A percentile compares a stretch with the other conserved stretches of the same genome.
phyloP scores from a whole-genome alignment of 2,888 invertebrate species.

The Blastobasis adustella region DNA sequence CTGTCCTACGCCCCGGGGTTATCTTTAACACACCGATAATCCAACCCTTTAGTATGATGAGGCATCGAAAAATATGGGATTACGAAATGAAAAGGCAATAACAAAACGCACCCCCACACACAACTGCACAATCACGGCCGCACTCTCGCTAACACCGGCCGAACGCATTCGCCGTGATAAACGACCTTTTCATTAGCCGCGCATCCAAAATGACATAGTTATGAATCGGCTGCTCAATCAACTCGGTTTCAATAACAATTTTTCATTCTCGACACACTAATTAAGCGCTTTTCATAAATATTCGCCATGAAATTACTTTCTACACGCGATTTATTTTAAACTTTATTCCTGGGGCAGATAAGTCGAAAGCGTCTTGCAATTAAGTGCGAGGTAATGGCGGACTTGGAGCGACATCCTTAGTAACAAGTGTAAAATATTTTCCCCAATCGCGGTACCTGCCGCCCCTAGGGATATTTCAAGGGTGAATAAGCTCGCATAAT shows the following conservation, averaged over 20 bases:
- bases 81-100: conserved; percentile 27
- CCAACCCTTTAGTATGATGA: too few relatives aligned
- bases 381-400: conserved; percentile 35
- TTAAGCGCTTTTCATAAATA: conserved; percentile 73
- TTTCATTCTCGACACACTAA: conserved; percentile 73
- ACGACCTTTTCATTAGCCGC: conserved; percentile 63
- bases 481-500: conserved; percentile 76
- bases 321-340: conserved; percentile 23
- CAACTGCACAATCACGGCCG: conserved; percentile 47
- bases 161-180: conserved; percentile 35
- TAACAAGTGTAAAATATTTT: conserved; percentile 76
- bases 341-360: conserved; percentile 28
- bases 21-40: too few relatives aligned
- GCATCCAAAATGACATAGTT: conserved; percentile 71
- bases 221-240: conserved; percentile 71
- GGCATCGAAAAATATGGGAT: too few relatives aligned
- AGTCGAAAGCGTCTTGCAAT: conserved; percentile 29
- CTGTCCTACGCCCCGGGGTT: too few relatives aligned
- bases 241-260: conserved; percentile 72
- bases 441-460: conserved; percentile 73
- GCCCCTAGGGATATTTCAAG: conserved; percentile 76
- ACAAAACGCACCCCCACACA: conserved; percentile 16
- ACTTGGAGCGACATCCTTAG: conserved; percentile 69
- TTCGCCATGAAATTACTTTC: conserved; percentile 28
- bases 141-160: conserved; percentile 40